Percentiles rank a stretch among this genome's conserved stretches.
phyloP scores from a whole-genome alignment of 2,888 invertebrate species.

The Aricia artaxerxes region DNA sequence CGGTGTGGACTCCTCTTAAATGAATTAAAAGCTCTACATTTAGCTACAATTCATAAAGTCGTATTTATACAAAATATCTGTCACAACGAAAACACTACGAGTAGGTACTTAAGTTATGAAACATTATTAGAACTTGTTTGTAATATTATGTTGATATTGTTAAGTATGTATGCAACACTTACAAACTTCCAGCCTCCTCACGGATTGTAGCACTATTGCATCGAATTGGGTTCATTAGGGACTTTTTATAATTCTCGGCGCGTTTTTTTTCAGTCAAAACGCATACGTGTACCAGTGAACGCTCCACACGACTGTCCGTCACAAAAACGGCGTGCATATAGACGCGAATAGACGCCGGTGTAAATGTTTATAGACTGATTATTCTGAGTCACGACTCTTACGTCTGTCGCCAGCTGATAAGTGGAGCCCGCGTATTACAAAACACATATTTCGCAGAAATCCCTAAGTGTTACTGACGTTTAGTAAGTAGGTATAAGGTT shows the following conservation, averaged over 20 bases:
- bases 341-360: neutral
- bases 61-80: too few species aligned
- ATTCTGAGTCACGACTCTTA: too few species aligned
- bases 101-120: too few species aligned
- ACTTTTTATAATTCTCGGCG: neutral
- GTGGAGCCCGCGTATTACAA: neutral
- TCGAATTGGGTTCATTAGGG: neutral
- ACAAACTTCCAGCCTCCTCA: neutral
- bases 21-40: too few species aligned
- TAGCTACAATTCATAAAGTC: too few species aligned
- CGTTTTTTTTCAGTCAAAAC: neutral
- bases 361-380: neutral
- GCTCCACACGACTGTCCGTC: neutral
- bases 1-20: too few species aligned
- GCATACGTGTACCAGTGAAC: neutral
- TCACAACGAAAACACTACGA: too few species aligned
- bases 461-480: too few species aligned
- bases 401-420: neutral
- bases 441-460: too few species aligned
- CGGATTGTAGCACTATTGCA: neutral
- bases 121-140: too few species aligned
- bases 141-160: too few species aligned
- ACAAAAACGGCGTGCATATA: neutral
- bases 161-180: neutral
- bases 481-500: too few species aligned